Base-by-base conservation (phyloP, 2,888 invertebrate genomes). In the Stenotaenia linearis region DNA sequence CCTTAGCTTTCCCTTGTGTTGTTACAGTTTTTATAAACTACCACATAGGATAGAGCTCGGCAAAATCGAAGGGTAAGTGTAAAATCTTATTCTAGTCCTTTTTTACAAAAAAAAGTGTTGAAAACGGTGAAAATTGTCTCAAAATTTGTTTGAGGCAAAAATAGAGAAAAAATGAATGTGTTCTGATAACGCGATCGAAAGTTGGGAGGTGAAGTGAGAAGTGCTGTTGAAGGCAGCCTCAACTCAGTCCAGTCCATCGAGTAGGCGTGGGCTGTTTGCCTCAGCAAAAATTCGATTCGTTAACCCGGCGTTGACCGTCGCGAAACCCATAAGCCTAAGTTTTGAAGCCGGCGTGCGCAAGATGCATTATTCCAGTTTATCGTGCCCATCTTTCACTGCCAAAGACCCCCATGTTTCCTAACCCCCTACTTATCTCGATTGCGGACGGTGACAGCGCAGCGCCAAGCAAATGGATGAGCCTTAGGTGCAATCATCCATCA, bases 381-480 rank as follows among this genome's bases (percentile, higher is more conserved):
- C 79, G 79, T 35, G 69, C 79, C 50, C 79, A 75, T 79, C 75
- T 79, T 79, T 79, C 79, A 79, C 30, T 79, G 79, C 79, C 79
- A 79, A 37, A 78, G 79, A 74, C 50, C 79, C 40, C 79, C 56
- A 74, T 40, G 79, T 56, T 79, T 75, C 79, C 40, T 79, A 79
- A 79, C 79, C 79, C 79, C 75, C 74, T 79, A 79, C 79, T 79
- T 79, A 79, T 79, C 79, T 79, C 74, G 79, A 79, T 79, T 79
- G 79, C 79, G 75, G 37, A 35, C 21, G 75, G 79, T 79, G 79
- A 79, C 79, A 79, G 79, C 35, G 79, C 75, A 75, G 79, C 75
- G 75, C 79, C 75, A 79, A 78, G 35, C 35, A 79, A 79, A 79
- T 79, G 79, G 79, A 79, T 79, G 79, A 79, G 32, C 74, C 79